These are phyloP conservation scores for Trochalopteron elliotii DNA, from an alignment of 2,113 vertebrate species.

Conservation along the genomic window DNA sequence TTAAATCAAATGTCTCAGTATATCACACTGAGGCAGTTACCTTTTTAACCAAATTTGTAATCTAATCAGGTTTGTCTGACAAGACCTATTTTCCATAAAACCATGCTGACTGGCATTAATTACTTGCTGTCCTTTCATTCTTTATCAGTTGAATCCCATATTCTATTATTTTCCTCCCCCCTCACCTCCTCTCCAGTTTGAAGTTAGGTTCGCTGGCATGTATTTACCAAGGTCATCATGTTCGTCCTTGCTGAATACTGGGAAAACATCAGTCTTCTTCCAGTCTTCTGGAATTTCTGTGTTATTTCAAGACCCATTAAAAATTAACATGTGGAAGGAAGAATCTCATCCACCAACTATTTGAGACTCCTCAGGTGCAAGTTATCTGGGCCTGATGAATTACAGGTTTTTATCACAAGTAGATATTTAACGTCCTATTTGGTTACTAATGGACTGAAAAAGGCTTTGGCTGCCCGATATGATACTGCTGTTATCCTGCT, in stretches of 20 bases:
- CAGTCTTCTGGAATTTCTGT: conserved; percentile 56
- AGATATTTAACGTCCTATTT: conserved; percentile 54
- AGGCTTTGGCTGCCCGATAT: conserved; percentile 10
- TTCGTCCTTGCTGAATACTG: not conserved
- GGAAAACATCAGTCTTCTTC: conserved; percentile 34
- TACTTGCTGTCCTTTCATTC: conserved; percentile 58
- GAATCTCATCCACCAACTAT: conserved; percentile 12
- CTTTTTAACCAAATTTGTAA: conserved; percentile 50
- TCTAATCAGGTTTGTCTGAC: conserved; percentile 55
- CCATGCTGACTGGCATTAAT: conserved; percentile 61
- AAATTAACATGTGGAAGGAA: conserved; percentile 56
- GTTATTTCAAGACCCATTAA: conserved; percentile 58
- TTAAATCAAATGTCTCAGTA: conserved; percentile 13
- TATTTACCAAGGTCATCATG: conserved; percentile 56
- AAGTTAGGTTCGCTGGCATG: conserved; percentile 15
- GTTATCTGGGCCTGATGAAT: conserved; percentile 47
- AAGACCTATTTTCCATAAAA: conserved; percentile 59
- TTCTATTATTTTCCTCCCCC: conserved; percentile 14
- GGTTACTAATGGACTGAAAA: conserved; percentile 64
- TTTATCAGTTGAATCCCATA: conserved; percentile 42
- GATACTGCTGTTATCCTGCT: conserved; percentile 28
- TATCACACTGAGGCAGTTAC: not conserved
- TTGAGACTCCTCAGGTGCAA: conserved; percentile 26
- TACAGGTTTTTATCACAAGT: conserved; percentile 49
- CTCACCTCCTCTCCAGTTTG: not conserved